Base-by-base conservation (phyloP, 2,113 vertebrate species). In the Pterocles orientalis region DNA sequence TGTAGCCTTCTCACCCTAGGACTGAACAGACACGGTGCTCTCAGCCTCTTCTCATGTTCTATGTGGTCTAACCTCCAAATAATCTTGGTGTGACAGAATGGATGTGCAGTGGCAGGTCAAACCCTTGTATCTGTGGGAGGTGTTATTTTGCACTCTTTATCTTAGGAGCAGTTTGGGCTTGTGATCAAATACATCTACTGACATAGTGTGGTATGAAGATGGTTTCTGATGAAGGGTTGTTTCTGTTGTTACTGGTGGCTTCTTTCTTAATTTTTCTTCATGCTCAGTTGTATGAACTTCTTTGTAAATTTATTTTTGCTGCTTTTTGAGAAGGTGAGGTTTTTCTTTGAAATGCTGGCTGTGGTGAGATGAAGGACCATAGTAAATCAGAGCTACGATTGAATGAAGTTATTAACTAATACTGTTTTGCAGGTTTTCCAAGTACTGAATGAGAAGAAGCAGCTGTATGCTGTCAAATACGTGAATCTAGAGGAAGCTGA, bases 401-500 rank as follows among this genome's bases (percentile, higher is more conserved):
- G 45, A 43, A 47, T 72, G 8, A 79, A 72, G 5, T n/a, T 65
- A 16, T 34, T 75, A 36, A 69, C 14, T 36, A 33, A 26, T 34
- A 54, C 5, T 65, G 17, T 60, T 65, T 82, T 94, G 31, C 94
- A 99, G 99, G 99, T 99, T 25, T 99, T 99, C 96, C 99, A 99
- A 94, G 99, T 99, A 16, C 97, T 99, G 50, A 98, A 99, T 97
- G 98, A 99, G 39, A 99, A 99, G 95, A 99, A 99, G 92, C 99
- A 99, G 85, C 98, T 99, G 80, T 98, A 98, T 96, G 99, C 99
- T n/a, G 98, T 99, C 93, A 99, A 99, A 91, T 99, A 98, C 18
- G 99, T 99, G 61, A 98, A 99, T 95, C 97, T 99, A 10, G 98
- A 99, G 97, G 99, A 99, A 72, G 99, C 99, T 31, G 99, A 99